phyloP scores from a whole-genome alignment of 1,140 invertebrate genomes.

The Forficula auricularia region DNA sequence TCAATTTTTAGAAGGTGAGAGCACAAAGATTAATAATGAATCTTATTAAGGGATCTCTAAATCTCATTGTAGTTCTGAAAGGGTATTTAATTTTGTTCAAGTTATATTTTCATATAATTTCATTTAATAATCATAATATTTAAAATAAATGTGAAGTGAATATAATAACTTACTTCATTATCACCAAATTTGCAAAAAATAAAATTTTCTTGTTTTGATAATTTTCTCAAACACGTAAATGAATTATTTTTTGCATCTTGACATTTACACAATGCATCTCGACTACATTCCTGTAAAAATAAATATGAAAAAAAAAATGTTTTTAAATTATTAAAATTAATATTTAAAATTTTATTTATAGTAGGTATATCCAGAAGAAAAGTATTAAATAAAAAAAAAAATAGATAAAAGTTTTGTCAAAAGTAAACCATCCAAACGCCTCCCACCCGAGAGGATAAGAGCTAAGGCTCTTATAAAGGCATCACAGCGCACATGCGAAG shows the following conservation, averaged over 20 bases:
- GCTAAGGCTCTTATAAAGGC: not conserved
- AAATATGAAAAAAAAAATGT: constrained; percentile 2
- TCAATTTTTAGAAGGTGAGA: no score
- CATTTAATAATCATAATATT: no score
- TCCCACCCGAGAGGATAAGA: not conserved
- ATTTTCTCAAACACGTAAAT: constrained; percentile 50
- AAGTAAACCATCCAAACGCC: not conserved
- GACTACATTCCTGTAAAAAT: constrained; percentile 39
- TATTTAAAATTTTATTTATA: not conserved
- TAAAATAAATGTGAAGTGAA: no score
- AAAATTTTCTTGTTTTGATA: constrained; percentile 34
- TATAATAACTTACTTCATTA: constrained; percentile 41
- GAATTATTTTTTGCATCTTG: constrained; percentile 71
- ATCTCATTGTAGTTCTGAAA: no score
- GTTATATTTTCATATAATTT: no score
- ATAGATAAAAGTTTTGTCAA: not conserved
- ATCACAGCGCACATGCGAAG: no score
- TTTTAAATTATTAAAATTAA: not conserved
- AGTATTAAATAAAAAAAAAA: not conserved
- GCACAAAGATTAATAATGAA: no score
- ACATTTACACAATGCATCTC: constrained; percentile 55
- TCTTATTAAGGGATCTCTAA: no score
- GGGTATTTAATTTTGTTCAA: no score
- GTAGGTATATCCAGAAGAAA: not conserved
- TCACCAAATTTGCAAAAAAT: constrained; percentile 64